Conservation (phyloP, 1,140 invertebrate species). For the Drosophila bipectinata region DNA sequence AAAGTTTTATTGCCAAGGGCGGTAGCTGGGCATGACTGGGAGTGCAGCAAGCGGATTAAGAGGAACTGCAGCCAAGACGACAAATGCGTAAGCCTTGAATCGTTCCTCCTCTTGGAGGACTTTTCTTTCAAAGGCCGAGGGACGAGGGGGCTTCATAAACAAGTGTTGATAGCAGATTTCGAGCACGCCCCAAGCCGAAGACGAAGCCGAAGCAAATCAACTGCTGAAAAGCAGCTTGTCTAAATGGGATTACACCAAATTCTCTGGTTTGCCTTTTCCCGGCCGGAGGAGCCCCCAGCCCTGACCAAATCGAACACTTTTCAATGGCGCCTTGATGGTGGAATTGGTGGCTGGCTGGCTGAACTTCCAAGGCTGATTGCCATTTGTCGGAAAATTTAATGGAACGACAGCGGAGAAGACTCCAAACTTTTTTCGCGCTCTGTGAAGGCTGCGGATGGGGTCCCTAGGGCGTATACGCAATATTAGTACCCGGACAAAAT, state of each 20-base stretch:
- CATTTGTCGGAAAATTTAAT: slow-evolving; percentile 48
- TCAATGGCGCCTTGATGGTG: slow-evolving; percentile 56
- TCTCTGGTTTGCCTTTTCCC: slow-evolving; percentile 37
- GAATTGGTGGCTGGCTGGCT: slow-evolving; percentile 18
- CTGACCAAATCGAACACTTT: slow-evolving; percentile 48
- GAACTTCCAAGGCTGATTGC: slow-evolving; percentile 36
- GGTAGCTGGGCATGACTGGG: slow-evolving; percentile 50
- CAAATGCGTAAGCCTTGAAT: slow-evolving; percentile 59
- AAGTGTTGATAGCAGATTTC: slow-evolving; percentile 70
- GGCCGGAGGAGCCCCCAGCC: background rate
- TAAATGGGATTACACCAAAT: slow-evolving; percentile 73
- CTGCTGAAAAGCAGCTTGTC: slow-evolving; percentile 63
- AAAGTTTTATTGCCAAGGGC: slow-evolving; percentile 65
- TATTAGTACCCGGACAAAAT: slow-evolving; percentile 7
- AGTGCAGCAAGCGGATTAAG: slow-evolving; percentile 69
- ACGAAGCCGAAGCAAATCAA: slow-evolving; percentile 23
- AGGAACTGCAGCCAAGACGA: slow-evolving; percentile 40
- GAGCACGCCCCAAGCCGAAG: slow-evolving; percentile 31
- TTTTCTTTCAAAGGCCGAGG: slow-evolving; percentile 25
- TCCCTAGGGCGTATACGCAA: slow-evolving; percentile 21
- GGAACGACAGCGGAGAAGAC: slow-evolving; percentile 16
- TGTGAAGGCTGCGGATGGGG: background rate
- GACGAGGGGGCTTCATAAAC: slow-evolving; percentile 46
- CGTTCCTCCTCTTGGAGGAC: background rate
- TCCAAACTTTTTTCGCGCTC: slow-evolving; percentile 22